Conservation (phyloP, 2,113 vertebrate genomes). For the Microcebus griseorufus region DNA sequence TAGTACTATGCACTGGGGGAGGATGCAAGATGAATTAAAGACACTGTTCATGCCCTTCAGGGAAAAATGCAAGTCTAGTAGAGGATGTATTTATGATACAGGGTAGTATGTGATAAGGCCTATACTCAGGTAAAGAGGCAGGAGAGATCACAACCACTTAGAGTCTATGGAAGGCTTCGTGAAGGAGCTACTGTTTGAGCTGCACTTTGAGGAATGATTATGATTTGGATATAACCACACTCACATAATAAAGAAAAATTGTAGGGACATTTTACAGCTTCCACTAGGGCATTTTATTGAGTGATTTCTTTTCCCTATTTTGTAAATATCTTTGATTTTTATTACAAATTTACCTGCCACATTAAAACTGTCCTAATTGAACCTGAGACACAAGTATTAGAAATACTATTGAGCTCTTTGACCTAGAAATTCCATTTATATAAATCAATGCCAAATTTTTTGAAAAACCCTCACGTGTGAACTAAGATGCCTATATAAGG, state of each 20-base stretch:
- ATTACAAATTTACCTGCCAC: neutral
- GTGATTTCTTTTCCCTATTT: slow-evolving; percentile 10
- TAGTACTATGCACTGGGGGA: neutral
- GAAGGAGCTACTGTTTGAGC: neutral
- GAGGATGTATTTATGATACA: neutral
- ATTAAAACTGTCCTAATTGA: neutral
- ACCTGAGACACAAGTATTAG: neutral
- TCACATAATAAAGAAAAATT: slow-evolving; percentile 10
- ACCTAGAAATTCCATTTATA: neutral
- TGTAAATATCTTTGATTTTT: neutral
- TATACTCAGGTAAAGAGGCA: neutral
- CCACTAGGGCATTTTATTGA: neutral
- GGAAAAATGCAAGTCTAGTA: neutral
- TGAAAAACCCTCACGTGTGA: neutral
- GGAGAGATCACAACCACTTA: neutral
- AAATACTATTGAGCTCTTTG: neutral
- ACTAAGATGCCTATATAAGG: neutral
- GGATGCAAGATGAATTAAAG: neutral
- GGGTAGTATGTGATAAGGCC: neutral
- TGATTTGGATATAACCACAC: neutral
- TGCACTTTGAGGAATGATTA: neutral
- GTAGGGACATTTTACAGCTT: neutral
- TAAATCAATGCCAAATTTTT: neutral
- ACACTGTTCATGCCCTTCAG: neutral
- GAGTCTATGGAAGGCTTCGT: neutral